Evolutionary conservation across 1,140 invertebrate species (phyloP).

Genomic region (Drosophila cardini): DNA sequence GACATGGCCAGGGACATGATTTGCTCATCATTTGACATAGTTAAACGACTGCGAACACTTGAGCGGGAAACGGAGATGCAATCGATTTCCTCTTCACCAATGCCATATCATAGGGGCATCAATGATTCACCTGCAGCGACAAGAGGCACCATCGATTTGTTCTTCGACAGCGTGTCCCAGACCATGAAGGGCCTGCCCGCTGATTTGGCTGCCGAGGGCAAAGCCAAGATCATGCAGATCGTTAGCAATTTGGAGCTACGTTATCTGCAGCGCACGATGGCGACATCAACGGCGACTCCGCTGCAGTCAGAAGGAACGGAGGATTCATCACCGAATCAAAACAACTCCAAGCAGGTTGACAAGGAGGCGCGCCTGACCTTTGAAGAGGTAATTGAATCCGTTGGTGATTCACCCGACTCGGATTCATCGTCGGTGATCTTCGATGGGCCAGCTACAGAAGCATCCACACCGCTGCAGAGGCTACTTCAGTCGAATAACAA

Average conservation of each 20-base stretch:
- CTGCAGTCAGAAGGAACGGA: neutral
- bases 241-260: constrained; percentile 71
- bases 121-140: neutral
- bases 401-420: constrained; percentile 1
- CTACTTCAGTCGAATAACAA: constrained; percentile 5
- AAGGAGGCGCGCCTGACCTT: neutral
- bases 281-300: neutral
- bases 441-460: neutral
- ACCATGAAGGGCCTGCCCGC: constrained; percentile 70
- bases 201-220: constrained; percentile 74
- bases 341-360: neutral
- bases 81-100: neutral
- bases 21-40: constrained; percentile 68
- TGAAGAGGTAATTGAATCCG: neutral
- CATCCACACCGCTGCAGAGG: no score
- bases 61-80: constrained; percentile 26
- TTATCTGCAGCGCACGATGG: constrained; percentile 41
- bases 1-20: constrained; percentile 74
- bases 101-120: neutral
- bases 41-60: constrained; percentile 54
- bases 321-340: neutral
- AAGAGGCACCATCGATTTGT: constrained; percentile 65
- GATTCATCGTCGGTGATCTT: constrained; percentile 2
- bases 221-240: constrained; percentile 76
- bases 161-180: constrained; percentile 74